phyloP scores from a whole-genome alignment of 2,797 vertebrate genomes.

The Sebastiscus albofasciatus region DNA sequence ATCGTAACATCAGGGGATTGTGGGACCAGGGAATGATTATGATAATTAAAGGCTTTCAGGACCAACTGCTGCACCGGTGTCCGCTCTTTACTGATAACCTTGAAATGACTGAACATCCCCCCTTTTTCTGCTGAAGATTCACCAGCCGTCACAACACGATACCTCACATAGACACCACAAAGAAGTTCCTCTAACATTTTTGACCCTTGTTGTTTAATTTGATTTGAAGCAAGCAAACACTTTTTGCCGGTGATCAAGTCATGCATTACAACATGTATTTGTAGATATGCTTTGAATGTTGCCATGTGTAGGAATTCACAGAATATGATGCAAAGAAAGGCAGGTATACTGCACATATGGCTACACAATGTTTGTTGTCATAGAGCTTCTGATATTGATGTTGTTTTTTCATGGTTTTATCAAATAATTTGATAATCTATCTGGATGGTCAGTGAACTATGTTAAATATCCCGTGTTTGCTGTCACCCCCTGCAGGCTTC shows the following conservation, averaged over 20 bases:
- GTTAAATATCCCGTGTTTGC: not conserved
- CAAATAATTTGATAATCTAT: not conserved
- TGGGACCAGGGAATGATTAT: constrained; percentile 11
- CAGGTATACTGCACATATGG: not conserved
- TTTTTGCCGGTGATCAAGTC: not conserved
- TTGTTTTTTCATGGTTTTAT: not conserved
- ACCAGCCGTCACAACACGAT: not conserved
- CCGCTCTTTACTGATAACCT: constrained; percentile 12
- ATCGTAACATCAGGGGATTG: not conserved
- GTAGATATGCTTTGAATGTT: not conserved
- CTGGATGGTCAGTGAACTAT: not conserved
- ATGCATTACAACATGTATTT: not conserved
- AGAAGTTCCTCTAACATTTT: not conserved
- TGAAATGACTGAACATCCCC: not conserved
- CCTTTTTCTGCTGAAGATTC: not conserved
- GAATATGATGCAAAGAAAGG: not conserved
- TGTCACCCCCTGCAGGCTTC: constrained; percentile 85
- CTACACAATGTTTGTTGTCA: not conserved
- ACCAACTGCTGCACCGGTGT: constrained; percentile 11
- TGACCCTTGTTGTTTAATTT: not conserved
- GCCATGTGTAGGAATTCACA: not conserved
- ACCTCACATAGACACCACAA: not conserved
- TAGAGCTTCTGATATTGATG: not conserved
- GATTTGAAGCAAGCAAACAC: not conserved
- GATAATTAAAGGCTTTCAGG: constrained; percentile 43